These are phyloP conservation scores for Chelonus formosanus DNA, from an alignment of 2,888 invertebrate species.

Conservation along the genomic window DNA sequence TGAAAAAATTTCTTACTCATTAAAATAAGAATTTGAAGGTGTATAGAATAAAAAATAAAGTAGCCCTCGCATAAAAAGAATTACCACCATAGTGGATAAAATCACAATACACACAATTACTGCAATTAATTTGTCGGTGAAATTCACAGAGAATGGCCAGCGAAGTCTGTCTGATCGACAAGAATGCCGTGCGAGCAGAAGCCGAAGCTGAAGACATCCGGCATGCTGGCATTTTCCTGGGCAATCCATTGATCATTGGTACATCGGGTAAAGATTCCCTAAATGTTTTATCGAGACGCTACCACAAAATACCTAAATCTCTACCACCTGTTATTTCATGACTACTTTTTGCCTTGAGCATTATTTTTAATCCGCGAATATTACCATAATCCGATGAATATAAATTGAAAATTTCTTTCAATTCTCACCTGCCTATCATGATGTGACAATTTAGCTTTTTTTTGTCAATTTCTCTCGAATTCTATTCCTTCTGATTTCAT, in stretches of 20 bases:
- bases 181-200: conserved; percentile 66
- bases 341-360: neutral
- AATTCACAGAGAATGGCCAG: conserved; percentile 65
- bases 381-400: neutral
- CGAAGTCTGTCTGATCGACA: conserved; percentile 69
- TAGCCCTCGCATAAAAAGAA: too few relatives aligned
- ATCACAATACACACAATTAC: conserved; percentile 2
- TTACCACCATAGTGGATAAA: too few relatives aligned
- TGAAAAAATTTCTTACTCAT: too few relatives aligned
- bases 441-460: neutral
- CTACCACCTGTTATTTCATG: conserved; percentile 17
- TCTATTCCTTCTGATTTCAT: too few relatives aligned
- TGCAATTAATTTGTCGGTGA: conserved; percentile 32
- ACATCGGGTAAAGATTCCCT: conserved; percentile 46
- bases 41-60: too few relatives aligned
- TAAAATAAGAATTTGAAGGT: too few relatives aligned
- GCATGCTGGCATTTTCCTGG: conserved; percentile 69
- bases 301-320: conserved; percentile 11
- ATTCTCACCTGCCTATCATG: neutral
- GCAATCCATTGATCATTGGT: conserved; percentile 66
- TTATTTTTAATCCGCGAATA: too few relatives aligned
- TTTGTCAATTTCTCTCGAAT: neutral
- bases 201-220: conserved; percentile 71
- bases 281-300: conserved; percentile 24
- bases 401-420: neutral